Conservation (phyloP, 2,797 vertebrate genomes). For the Platyrinchus mystaceus region DNA sequence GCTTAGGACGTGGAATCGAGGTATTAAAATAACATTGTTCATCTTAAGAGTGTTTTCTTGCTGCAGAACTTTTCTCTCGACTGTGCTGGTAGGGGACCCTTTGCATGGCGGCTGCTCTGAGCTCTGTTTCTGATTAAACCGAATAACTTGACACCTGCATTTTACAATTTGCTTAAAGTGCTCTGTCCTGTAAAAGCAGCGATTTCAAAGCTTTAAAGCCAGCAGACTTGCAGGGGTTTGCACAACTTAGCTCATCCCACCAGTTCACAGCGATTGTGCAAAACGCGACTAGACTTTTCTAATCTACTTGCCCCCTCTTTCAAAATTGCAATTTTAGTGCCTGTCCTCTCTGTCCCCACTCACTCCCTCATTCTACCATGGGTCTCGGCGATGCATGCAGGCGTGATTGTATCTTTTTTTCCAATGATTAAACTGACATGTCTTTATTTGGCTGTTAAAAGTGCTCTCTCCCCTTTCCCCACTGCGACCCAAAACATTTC, state of each 20-base stretch:
- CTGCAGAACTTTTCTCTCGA: conserved; percentile 35
- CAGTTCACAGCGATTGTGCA: background rate
- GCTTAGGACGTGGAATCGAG: background rate
- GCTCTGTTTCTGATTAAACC: conserved; percentile 64
- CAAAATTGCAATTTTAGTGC: background rate
- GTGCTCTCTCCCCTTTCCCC: conserved; percentile 34
- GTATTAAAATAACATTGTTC: background rate
- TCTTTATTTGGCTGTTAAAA: conserved; percentile 69
- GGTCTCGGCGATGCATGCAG: background rate
- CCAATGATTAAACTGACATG: conserved; percentile 32
- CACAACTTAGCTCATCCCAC: conserved; percentile 25
- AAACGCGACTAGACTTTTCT: background rate
- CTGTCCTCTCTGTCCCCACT: background rate
- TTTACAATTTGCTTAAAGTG: conserved; percentile 57
- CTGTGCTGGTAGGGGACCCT: background rate
- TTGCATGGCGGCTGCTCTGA: background rate
- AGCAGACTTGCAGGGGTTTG: conserved; percentile 38
- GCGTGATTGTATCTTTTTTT: background rate
- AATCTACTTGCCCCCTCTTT: background rate
- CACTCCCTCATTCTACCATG: background rate
- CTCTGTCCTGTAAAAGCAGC: conserved; percentile 59
- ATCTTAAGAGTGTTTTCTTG: background rate
- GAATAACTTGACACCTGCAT: conserved; percentile 54
- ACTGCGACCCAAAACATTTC: conserved; percentile 63
- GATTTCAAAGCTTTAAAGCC: conserved; percentile 47